phyloP scores from a whole-genome alignment of 2,113 vertebrate species.

The Solea senegalensis region DNA sequence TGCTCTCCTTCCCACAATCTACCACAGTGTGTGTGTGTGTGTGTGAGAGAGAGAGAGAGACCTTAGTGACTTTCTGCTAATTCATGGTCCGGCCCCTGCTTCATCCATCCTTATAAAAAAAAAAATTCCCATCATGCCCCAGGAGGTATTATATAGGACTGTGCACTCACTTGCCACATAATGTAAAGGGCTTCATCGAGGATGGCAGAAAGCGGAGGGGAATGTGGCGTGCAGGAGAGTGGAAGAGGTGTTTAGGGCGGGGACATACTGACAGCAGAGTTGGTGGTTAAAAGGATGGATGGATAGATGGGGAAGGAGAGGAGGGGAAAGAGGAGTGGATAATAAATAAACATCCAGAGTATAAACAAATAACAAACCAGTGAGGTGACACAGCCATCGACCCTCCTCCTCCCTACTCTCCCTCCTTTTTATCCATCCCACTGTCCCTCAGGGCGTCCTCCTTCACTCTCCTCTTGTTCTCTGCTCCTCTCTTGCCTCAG shows the following conservation, averaged over 20 bases:
- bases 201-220: not conserved
- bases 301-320: slow-evolving; percentile 4
- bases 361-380: slow-evolving; percentile 53
- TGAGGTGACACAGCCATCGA: slow-evolving; percentile 29
- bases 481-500: slow-evolving; percentile 53
- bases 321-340: not conserved
- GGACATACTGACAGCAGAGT: slow-evolving; percentile 34
- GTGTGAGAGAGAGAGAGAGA: slow-evolving; percentile 6
- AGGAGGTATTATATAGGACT: slow-evolving; percentile 63
- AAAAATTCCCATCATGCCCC: slow-evolving; percentile 66
- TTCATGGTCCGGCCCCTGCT: slow-evolving; percentile 29
- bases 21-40: slow-evolving; percentile 25
- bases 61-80: slow-evolving; percentile 44
- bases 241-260: slow-evolving; percentile 1
- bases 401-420: slow-evolving; percentile 9
- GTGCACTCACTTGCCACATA: slow-evolving; percentile 58
- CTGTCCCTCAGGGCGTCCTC: slow-evolving; percentile 51
- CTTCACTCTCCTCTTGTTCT: slow-evolving; percentile 25
- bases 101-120: slow-evolving; percentile 69
- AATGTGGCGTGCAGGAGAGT: slow-evolving; percentile 2
- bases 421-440: slow-evolving; percentile 12
- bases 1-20: slow-evolving; percentile 13
- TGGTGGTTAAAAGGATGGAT: slow-evolving; percentile 34
- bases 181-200: slow-evolving; percentile 57
- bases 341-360: slow-evolving; percentile 47